Conservation (phyloP, 2,888 invertebrate genomes). For the Tethea ocularis region DNA sequence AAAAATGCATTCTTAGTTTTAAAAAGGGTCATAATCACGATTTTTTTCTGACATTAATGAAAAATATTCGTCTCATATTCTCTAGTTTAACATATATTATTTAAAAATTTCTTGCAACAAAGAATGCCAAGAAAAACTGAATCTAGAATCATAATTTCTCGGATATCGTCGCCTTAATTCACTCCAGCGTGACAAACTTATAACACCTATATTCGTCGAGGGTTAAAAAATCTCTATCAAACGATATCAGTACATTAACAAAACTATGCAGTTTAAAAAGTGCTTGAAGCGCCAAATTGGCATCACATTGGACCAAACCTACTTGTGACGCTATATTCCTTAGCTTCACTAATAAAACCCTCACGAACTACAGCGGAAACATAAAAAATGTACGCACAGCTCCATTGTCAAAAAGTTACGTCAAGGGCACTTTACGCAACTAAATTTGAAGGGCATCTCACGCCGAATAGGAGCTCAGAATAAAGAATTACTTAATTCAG, state of each 20-base stretch:
- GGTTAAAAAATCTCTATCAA: background rate
- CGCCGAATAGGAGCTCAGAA: conserved; percentile 27
- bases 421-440: conserved; percentile 28
- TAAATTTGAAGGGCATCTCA: conserved; percentile 32
- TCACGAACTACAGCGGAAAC: conserved; percentile 40
- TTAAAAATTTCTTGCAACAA: no score
- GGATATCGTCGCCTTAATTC: no score
- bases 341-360: conserved; percentile 36
- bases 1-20: no score
- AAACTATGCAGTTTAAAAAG: background rate
- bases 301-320: conserved; percentile 18
- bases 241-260: no score
- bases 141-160: no score
- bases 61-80: no score
- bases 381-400: conserved; percentile 33
- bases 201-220: no score
- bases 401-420: conserved; percentile 35
- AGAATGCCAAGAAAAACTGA: no score
- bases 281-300: background rate
- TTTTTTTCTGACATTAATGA: no score
- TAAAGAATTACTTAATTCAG: conserved; percentile 29
- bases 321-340: conserved; percentile 16
- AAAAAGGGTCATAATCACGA: no score
- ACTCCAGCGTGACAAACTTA: no score
- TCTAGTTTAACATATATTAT: no score